These are phyloP conservation scores for Chrysogorgia sp. DNA, from an alignment of 92 coral and sea anemone species.

Conservation along the genomic window DNA sequence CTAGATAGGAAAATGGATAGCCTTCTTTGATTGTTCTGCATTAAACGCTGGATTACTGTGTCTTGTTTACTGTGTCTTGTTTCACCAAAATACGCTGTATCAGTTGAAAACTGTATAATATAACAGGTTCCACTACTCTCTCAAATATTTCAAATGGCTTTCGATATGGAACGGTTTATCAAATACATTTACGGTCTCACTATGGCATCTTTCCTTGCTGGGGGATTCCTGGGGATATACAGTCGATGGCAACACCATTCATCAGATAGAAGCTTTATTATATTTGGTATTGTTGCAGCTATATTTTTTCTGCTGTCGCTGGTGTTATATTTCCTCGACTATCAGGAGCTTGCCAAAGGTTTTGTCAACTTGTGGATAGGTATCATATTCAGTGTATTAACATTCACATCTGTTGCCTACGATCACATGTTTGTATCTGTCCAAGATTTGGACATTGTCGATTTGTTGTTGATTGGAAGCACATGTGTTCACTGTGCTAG, in stretches of 20 bases:
- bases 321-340: constrained; percentile 76
- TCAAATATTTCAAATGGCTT: constrained; percentile 3
- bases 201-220: constrained; percentile 67
- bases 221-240: constrained; percentile 83
- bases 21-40: too few species aligned
- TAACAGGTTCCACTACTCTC: too few species aligned
- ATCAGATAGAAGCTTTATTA: constrained; percentile 76
- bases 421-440: constrained; percentile 81
- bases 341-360: constrained; percentile 74
- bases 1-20: too few species aligned
- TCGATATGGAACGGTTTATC: constrained; percentile 38
- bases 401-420: constrained; percentile 92
- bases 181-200: constrained; percentile 72
- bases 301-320: constrained; percentile 74
- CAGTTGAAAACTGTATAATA: too few species aligned
- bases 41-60: too few species aligned
- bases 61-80: too few species aligned
- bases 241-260: constrained; percentile 92
- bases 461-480: constrained; percentile 80
- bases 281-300: constrained; percentile 76
- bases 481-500: constrained; percentile 69
- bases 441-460: constrained; percentile 88
- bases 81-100: too few species aligned
- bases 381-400: constrained; percentile 83
- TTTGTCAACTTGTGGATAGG: constrained; percentile 91